Conservation (phyloP, 1,140 invertebrate species). For the Polypedilum vanderplanki region DNA sequence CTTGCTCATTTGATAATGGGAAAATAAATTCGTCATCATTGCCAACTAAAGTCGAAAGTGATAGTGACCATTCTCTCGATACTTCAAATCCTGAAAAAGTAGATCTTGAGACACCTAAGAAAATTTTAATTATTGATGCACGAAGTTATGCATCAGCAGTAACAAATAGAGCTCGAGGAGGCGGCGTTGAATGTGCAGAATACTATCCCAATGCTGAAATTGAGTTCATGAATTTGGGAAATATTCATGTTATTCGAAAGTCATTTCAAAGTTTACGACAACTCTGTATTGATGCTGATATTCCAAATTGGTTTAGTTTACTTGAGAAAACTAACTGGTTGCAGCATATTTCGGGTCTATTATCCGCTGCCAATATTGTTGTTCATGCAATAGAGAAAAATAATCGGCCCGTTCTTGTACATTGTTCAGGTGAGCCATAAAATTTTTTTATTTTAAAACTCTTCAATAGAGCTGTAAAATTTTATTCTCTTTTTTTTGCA, state of each 20-base stretch:
- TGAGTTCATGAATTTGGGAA: slow-evolving; percentile 93
- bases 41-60: slow-evolving; percentile 33
- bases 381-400: slow-evolving; percentile 73
- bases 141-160: slow-evolving; percentile 91
- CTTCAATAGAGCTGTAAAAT: neutral
- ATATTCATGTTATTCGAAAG: slow-evolving; percentile 91
- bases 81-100: slow-evolving; percentile 40
- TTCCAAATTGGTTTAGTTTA: slow-evolving; percentile 77
- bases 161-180: slow-evolving; percentile 89
- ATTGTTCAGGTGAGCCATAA: slow-evolving; percentile 54
- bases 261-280: slow-evolving; percentile 70
- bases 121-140: slow-evolving; percentile 90
- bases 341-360: slow-evolving; percentile 75
- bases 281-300: slow-evolving; percentile 67
- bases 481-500: neutral
- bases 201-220: slow-evolving; percentile 93
- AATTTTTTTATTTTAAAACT: neutral
- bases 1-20: slow-evolving; percentile 67
- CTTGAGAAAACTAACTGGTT: slow-evolving; percentile 87
- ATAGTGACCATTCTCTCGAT: slow-evolving; percentile 39
- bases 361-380: slow-evolving; percentile 71
- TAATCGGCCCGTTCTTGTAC: slow-evolving; percentile 84
- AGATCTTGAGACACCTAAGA: slow-evolving; percentile 48
- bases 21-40: slow-evolving; percentile 34
- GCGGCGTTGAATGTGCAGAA: slow-evolving; percentile 91